A percentile compares a stretch with the other conserved stretches of the same genome.
These are phyloP conservation scores for Pyrgilauda ruficollis DNA, from an alignment of 2,113 vertebrate genomes.

Conservation along the genomic window DNA sequence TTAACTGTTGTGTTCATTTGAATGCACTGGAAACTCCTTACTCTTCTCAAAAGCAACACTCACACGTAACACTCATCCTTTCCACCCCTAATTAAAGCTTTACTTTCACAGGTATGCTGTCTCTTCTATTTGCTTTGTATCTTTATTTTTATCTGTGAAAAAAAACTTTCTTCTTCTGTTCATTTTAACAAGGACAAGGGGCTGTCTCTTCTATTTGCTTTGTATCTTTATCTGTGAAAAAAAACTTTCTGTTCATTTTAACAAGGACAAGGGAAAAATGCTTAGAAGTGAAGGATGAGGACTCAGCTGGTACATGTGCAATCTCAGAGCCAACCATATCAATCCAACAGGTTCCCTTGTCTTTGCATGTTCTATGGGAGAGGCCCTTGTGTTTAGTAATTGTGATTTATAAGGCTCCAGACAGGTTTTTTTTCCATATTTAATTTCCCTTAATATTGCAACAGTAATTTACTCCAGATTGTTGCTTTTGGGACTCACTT, in stretches of 20 bases:
- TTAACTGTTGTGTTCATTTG: background rate
- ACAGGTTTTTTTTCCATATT: background rate
- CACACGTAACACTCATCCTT: background rate
- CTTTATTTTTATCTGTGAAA: background rate
- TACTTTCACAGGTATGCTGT: background rate
- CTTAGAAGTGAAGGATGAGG: background rate
- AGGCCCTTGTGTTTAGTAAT: background rate
- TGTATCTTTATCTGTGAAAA: background rate
- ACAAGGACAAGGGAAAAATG: background rate
- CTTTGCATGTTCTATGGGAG: background rate
- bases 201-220: background rate
- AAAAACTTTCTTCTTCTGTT: background rate
- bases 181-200: background rate
- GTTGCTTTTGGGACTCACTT: background rate
- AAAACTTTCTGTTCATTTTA: background rate
- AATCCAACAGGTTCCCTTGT: background rate
- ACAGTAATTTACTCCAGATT: slow-evolving; percentile 27
- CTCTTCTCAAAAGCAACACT: background rate
- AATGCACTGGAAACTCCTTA: background rate
- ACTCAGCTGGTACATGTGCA: background rate
- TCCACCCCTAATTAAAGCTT: background rate
- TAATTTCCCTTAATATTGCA: slow-evolving; percentile 17
- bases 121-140: background rate
- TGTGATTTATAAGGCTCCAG: slow-evolving; percentile 39
- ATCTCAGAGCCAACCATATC: background rate